Evolutionary conservation across 2,888 invertebrate genomes (phyloP).

Genomic region (Cantharis lateralis): DNA sequence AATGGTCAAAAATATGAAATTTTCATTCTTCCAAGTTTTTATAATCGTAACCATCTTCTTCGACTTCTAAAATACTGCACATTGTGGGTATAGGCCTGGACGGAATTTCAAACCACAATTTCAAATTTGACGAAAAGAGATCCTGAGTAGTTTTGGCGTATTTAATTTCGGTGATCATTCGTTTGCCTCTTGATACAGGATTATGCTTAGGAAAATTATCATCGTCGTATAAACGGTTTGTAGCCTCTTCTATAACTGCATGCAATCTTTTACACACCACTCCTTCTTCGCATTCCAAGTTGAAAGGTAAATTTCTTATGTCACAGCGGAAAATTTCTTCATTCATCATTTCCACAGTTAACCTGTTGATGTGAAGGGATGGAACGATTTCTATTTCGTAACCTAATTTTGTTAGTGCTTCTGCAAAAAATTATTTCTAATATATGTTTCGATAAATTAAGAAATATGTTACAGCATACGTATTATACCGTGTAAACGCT

Average conservation of each 20-base stretch:
- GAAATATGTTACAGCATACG: constrained; percentile 27
- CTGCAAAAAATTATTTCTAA: not conserved
- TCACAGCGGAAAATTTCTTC: constrained; percentile 47
- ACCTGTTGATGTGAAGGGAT: constrained; percentile 41
- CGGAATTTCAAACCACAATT: constrained; percentile 11
- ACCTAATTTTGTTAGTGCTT: constrained; percentile 27
- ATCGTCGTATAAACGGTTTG: constrained; percentile 32
- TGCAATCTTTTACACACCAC: constrained; percentile 41
- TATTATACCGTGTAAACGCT: constrained; percentile 44
- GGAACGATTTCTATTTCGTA: constrained; percentile 43
- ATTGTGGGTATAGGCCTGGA: not conserved
- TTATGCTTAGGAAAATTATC: constrained; percentile 33
- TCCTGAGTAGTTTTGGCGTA: constrained; percentile 6
- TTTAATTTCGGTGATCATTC: constrained; percentile 4
- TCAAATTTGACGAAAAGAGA: not conserved
- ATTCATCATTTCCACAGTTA: constrained; percentile 44
- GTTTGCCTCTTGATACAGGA: not conserved
- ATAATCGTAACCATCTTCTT: not conserved
- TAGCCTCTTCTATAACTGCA: constrained; percentile 41
- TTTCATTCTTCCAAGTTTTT: not conserved
- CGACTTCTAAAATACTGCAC: not conserved
- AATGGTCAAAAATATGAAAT: not conserved
- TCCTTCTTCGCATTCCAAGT: constrained; percentile 45
- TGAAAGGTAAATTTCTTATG: constrained; percentile 46
- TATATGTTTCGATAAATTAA: not conserved